Percentiles rank a stretch among this genome's conserved stretches.
phyloP scores from a whole-genome alignment of 1,140 invertebrate genomes.

The Elysia chlorotica region DNA sequence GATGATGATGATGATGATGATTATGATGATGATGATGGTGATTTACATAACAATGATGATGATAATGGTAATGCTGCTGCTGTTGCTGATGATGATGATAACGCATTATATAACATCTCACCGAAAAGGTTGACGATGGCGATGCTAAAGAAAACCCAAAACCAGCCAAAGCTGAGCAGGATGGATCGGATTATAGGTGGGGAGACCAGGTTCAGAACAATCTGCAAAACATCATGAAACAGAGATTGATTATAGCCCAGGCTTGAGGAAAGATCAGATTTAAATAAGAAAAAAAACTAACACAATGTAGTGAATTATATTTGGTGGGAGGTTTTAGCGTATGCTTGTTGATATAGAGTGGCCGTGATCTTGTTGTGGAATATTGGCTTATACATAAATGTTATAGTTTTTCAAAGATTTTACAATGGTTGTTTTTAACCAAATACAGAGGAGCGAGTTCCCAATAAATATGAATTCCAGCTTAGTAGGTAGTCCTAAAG shows the following conservation, averaged over 20 bases:
- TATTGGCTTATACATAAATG: neutral
- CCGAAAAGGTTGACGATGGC: neutral
- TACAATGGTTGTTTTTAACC: no score
- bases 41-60: no score
- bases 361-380: neutral
- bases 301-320: neutral
- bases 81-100: no score
- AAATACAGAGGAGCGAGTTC: no score
- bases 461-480: no score
- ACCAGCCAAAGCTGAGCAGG: neutral
- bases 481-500: no score
- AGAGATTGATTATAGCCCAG: neutral
- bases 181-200: neutral
- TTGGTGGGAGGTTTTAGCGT: neutral
- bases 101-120: no score
- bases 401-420: no score
- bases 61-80: no score
- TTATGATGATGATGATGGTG: no score
- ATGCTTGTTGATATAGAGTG: neutral
- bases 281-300: neutral
- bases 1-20: no score
- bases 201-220: conserved; percentile 22
- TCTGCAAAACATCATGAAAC: neutral
- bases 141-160: conserved; percentile 3
- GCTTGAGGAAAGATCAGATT: neutral